These are phyloP conservation scores for Campoletis sonorensis DNA, from an alignment of 1,140 invertebrate species.

Conservation along the genomic window DNA sequence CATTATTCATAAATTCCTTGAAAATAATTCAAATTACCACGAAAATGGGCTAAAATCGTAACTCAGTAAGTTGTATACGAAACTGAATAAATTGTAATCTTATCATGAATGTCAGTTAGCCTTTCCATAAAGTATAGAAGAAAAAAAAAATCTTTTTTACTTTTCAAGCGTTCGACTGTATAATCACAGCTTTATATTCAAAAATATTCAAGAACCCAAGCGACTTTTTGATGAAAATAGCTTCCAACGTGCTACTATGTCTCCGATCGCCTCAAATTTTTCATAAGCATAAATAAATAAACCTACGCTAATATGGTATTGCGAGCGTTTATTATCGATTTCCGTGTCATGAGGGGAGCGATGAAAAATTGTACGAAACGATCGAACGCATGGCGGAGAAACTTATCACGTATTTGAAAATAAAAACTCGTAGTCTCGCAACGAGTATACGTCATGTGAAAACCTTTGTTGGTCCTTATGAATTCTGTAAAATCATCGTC, in stretches of 20 bases:
- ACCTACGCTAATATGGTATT: conserved; percentile 92
- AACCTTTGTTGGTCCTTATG: conserved; percentile 87
- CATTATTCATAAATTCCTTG: too few relatives aligned
- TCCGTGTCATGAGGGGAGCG: conserved; percentile 89
- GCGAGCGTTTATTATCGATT: conserved; percentile 91
- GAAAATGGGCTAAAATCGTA: too few relatives aligned
- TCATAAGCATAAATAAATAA: conserved; percentile 83
- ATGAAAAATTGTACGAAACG: conserved; percentile 95
- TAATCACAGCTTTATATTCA: too few relatives aligned
- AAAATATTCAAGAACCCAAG: too few relatives aligned
- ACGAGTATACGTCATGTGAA: conserved; percentile 89
- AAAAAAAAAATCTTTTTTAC: too few relatives aligned
- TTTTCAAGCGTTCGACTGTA: too few relatives aligned
- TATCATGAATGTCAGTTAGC: too few relatives aligned
- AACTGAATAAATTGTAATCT: too few relatives aligned
- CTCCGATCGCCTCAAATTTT: conserved; percentile 79
- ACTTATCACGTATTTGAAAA: conserved; percentile 89
- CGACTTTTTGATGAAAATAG: conserved; percentile 45
- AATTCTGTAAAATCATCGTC: conserved; percentile 92
- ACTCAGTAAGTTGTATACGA: too few relatives aligned
- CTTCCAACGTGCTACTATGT: neutral
- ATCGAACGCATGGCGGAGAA: conserved; percentile 85
- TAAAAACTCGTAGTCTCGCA: conserved; percentile 91
- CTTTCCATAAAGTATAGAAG: too few relatives aligned
- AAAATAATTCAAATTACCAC: too few relatives aligned